Evolutionary conservation across 2,888 invertebrate genomes (phyloP), one percentile per base, ranked within the genome.

Genomic region (Elysia crispata): DNA sequence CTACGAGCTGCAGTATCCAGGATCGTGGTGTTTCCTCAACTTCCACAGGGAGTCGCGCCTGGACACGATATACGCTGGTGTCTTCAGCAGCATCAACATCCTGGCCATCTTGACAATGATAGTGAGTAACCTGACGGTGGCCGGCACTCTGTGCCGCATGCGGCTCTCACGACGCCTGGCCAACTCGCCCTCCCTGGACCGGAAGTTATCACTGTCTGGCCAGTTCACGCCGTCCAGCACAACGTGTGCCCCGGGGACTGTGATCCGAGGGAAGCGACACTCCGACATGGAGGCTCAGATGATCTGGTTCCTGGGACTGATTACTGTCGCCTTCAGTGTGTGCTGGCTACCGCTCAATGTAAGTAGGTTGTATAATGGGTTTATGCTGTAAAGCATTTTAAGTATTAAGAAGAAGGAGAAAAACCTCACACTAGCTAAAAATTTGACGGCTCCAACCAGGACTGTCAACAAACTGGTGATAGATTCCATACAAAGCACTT

Each of bases 291-390:
- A 92, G 83, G 86, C 92, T 66, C 91, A 92, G 83, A 92, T 92
- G 92, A 88, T 91, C 74, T 85, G 91, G 23, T 87, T 92, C 5
- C 87, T 92, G 3, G 83, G 90, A 0, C 91, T 91, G 25, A 91
- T 92, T 76, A 89, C 91, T 5, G 70, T 91, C 25, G 87, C 91
- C 8, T 92, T 92, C 82, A 86, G 89, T 50, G 85, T 89, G 5
- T 92, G 92, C 83, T 92, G 91, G 90, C 87, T 90, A 8, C 92
- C 92, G 6, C 86, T 92, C 49, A 87, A 91, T 89, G 91, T 91
- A 85, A 86, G 89, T 81, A n/a, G n/a, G n/a, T n/a, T n/a, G n/a
- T n/a, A n/a, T n/a, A n/a, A n/a, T n/a, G n/a, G n/a, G n/a, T n/a
- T n/a, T n/a, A n/a, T n/a, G n/a, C n/a, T n/a, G n/a, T n/a, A n/a